Base-by-base conservation (phyloP, 2,888 invertebrate genomes). In the Athetis lepigone region DNA sequence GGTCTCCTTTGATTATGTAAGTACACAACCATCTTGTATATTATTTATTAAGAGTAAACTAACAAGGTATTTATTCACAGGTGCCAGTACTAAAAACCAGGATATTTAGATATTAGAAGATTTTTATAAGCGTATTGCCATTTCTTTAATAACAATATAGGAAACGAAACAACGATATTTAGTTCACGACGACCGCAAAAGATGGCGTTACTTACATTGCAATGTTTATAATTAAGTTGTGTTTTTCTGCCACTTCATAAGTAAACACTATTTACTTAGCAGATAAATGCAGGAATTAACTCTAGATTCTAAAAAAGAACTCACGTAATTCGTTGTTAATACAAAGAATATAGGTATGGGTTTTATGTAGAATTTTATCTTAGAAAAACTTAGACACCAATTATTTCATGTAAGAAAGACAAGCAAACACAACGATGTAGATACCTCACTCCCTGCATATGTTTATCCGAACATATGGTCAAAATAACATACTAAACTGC, bases 141-240 rank as follows among this genome's bases (percentile, higher is more conserved):
- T 9, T 16, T 21, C 4, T 16, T 16, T 11, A 2, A 19, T 25
- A 2, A 19, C 7, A 8, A 8, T 2, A 4, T 9, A 9, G 5
- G 13, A 18, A 46, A 11, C 29, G 6, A 58, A 23, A 21, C 21
- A 13, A 23, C 1, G 0, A 6, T 9, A 42, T 18, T 47, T 13
- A 43, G 37, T 62, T 43, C 16, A 25, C 33, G 2, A 29, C 19
- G 0, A n/a, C 5, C 16, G 8, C 69, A 54, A 51, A 27, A 70
- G 70, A 69, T 64, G 69, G 69, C 70, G 70, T 39, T 70, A 69
- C 52, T 49, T n/a, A 16, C 0, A 13, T 25, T 11, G 8, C 0
- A 16, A 19, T 11, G 11, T 6, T n/a, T 4, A 8, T n/a, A 18
- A 18, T 27, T n/a, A 43, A 37, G 7, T 39, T n/a, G 2, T 36